Percentiles rank a stretch among this genome's conserved stretches.
Evolutionary conservation across 2,113 vertebrate species (phyloP).

Genomic region (Herpetotheres cachinnans): DNA sequence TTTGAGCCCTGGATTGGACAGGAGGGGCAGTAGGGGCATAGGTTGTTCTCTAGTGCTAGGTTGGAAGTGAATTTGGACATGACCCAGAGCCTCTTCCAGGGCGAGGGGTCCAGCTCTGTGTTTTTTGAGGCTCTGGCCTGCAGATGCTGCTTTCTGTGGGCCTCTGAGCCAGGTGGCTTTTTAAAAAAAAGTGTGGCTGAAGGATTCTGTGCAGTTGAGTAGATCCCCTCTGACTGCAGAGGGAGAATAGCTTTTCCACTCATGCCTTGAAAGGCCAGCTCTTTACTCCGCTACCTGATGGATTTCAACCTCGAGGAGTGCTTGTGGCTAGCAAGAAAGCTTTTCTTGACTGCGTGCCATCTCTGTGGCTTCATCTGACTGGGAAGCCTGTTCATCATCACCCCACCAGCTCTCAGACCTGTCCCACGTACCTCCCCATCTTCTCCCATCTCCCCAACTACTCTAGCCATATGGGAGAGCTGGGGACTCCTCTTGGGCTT

Average conservation of each 20-base stretch:
- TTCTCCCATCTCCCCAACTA: not conserved
- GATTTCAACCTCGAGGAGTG: not conserved
- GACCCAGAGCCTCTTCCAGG: not conserved
- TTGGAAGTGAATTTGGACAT: not conserved
- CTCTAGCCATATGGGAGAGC: not conserved
- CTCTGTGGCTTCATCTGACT: not conserved
- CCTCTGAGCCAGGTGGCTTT: not conserved
- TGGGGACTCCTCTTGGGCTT: not conserved
- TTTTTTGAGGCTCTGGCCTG: not conserved
- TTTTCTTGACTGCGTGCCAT: not conserved
- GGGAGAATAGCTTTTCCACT: not conserved
- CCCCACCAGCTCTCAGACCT: not conserved
- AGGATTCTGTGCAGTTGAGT: not conserved
- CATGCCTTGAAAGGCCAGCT: not conserved
- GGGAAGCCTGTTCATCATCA: accelerated
- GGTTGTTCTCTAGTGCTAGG: not conserved
- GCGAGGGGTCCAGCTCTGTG: too few species aligned
- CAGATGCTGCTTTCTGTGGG: not conserved
- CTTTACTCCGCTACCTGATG: not conserved
- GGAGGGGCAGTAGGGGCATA: accelerated
- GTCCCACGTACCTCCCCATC: not conserved
- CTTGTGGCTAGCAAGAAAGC: not conserved
- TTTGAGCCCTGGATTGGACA: not conserved
- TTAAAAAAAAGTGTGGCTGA: not conserved
- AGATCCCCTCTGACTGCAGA: not conserved